Conservation (phyloP, 2,888 invertebrate species). For the Diplazon laetatorius region DNA sequence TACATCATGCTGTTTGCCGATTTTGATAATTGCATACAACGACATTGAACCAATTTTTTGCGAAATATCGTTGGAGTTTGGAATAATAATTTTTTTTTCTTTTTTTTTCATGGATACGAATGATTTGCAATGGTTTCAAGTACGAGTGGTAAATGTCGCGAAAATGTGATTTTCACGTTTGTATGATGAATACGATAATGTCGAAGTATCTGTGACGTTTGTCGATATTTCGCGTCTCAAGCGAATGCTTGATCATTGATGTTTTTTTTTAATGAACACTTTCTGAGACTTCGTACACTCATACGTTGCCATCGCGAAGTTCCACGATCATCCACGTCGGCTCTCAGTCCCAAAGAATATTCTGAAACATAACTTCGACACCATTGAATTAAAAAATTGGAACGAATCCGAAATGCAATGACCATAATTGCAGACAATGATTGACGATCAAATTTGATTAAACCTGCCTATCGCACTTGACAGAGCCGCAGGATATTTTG, state of each 20-base stretch:
- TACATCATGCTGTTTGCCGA: slow-evolving; percentile 21
- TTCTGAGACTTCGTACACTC: slow-evolving; percentile 76
- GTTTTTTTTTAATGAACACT: slow-evolving; percentile 75
- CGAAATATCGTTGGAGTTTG: neutral
- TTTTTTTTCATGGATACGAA: neutral
- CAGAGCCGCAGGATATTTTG: no score
- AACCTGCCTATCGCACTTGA: no score
- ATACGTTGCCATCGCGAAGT: slow-evolving; percentile 61
- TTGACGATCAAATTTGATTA: no score
- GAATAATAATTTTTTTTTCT: neutral
- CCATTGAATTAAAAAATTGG: neutral
- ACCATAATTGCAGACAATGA: no score
- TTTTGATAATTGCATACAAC: neutral
- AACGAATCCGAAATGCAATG: no score
- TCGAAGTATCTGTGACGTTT: slow-evolving; percentile 73
- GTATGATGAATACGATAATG: slow-evolving; percentile 71
- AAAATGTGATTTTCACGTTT: slow-evolving; percentile 61
- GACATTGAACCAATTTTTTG: neutral
- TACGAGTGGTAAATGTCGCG: slow-evolving; percentile 65
- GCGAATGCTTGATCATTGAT: slow-evolving; percentile 73
- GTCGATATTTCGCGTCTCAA: slow-evolving; percentile 73
- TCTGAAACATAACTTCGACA: slow-evolving; percentile 34
- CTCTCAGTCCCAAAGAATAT: slow-evolving; percentile 8
- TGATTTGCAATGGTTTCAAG: slow-evolving; percentile 29
- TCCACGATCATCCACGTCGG: slow-evolving; percentile 23